A percentile compares a stretch with the other conserved stretches of the same genome.
Evolutionary conservation across 2,113 vertebrate genomes (phyloP).

Genomic region (Dasyurus viverrinus): DNA sequence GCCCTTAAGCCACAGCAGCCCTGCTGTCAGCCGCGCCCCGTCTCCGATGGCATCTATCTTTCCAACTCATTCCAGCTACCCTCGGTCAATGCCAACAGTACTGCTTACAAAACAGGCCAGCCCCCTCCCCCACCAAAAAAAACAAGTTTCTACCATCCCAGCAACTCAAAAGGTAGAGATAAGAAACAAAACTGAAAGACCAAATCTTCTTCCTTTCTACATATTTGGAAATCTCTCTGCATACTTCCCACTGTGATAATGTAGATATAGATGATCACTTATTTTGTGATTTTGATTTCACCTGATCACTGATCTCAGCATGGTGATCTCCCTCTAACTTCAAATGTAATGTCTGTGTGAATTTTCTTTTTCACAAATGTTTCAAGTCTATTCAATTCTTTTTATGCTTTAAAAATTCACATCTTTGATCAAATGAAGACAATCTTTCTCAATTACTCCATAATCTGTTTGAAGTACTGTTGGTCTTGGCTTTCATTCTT

Average conservation of each 20-base stretch:
- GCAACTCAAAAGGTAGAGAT: conserved; percentile 91
- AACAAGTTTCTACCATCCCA: conserved; percentile 85
- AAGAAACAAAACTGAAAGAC: conserved; percentile 68
- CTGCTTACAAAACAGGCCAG: conserved; percentile 85
- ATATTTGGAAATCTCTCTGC: conserved; percentile 69
- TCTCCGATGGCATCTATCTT: conserved; percentile 97
- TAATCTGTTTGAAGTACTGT: conserved; percentile 92
- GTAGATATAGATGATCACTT: conserved; percentile 58
- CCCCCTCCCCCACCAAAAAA: conserved; percentile 89
- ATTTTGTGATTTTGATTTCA: conserved; percentile 66
- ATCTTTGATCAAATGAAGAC: conserved; percentile 59
- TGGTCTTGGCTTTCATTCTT: conserved; percentile 93
- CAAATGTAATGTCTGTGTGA: conserved; percentile 63
- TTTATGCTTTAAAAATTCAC: conserved; percentile 64
- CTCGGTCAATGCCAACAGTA: conserved; percentile 96
- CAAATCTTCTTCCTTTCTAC: conserved; percentile 67
- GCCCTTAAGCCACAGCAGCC: conserved; percentile 86
- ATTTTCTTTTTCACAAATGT: conserved; percentile 68
- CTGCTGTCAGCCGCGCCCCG: conserved; percentile 90
- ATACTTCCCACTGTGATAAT: conserved; percentile 60
- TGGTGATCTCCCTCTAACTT: conserved; percentile 72
- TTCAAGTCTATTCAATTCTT: conserved; percentile 72
- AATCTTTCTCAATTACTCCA: conserved; percentile 55
- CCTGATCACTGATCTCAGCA: conserved; percentile 66
- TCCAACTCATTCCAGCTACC: conserved; percentile 93